Percentiles rank a stretch among this genome's conserved stretches.
These are phyloP conservation scores for Oreotrochilus melanogaster DNA, from an alignment of 2,113 vertebrate genomes.

Conservation along the genomic window DNA sequence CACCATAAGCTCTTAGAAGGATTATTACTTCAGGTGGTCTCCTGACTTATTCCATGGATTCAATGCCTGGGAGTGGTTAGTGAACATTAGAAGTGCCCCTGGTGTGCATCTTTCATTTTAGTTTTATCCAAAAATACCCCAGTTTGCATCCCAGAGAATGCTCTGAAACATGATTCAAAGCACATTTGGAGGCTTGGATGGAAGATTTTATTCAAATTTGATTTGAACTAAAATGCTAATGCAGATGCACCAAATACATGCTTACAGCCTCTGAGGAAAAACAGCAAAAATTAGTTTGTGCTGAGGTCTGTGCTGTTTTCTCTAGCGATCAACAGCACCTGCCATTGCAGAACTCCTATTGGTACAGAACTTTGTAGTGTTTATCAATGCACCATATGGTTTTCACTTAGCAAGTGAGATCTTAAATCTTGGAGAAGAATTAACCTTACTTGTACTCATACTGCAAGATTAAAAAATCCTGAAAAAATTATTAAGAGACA, in stretches of 20 bases:
- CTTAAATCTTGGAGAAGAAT: not conserved
- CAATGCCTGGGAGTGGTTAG: not conserved
- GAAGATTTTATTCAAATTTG: not conserved
- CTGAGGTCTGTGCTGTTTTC: not conserved
- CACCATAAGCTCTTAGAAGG: not conserved
- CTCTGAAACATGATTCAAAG: not conserved
- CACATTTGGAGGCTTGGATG: not conserved
- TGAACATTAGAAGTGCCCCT: not conserved
- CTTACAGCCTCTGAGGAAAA: not conserved
- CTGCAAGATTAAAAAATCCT: not conserved
- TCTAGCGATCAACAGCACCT: not conserved
- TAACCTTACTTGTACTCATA: not conserved
- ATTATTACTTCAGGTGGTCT: conserved; percentile 31
- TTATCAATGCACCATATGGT: not conserved
- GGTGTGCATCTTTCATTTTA: not conserved
- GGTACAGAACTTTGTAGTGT: not conserved
- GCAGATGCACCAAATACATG: not conserved
- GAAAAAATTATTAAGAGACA: not conserved
- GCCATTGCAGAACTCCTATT: not conserved
- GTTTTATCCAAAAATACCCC: not conserved
- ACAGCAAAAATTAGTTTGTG: not conserved
- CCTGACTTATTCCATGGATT: not conserved
- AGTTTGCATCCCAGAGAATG: not conserved
- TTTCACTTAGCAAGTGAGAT: not conserved
- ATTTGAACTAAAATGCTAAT: not conserved